Conservation (phyloP, 2,888 invertebrate species). For the Allolobophora icterica region DNA sequence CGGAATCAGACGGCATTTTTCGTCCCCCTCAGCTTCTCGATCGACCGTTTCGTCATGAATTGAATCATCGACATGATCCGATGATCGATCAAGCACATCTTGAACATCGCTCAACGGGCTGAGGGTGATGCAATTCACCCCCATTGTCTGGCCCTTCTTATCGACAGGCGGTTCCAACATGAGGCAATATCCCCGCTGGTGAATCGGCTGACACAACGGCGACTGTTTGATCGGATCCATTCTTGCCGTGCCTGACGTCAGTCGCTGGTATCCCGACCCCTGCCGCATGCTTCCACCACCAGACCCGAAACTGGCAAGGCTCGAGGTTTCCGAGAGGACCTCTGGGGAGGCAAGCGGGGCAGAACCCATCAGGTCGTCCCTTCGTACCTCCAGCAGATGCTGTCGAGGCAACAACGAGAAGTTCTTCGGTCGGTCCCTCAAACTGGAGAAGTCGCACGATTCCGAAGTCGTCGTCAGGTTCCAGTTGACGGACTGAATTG, state of each 20-base stretch:
- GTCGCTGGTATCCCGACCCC: constrained; percentile 35
- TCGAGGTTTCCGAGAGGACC: constrained; percentile 39
- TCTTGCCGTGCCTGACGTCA: constrained; percentile 7
- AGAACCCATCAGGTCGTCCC: constrained; percentile 36
- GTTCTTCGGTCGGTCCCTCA: background rate
- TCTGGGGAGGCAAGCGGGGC: constrained; percentile 42
- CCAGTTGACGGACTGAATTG: background rate
- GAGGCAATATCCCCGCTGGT: background rate
- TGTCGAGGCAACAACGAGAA: background rate
- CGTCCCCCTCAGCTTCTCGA: background rate
- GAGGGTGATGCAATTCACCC: background rate
- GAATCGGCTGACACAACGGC: constrained; percentile 31
- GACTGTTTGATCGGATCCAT: constrained; percentile 42
- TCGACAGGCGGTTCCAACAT: background rate
- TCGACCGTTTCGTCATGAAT: background rate
- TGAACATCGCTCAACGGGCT: constrained; percentile 5
- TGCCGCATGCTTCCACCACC: constrained; percentile 36
- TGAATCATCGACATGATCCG: background rate
- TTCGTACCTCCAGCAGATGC: constrained; percentile 34
- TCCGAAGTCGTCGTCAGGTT: background rate
- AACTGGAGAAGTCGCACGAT: background rate
- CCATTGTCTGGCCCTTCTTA: background rate
- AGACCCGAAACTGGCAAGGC: constrained; percentile 37
- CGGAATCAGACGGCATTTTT: background rate
- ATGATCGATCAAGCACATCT: background rate